Percentiles rank a stretch among this genome's conserved stretches.
phyloP scores from a whole-genome alignment of 2,113 vertebrate species.

The Gila orcuttii region DNA sequence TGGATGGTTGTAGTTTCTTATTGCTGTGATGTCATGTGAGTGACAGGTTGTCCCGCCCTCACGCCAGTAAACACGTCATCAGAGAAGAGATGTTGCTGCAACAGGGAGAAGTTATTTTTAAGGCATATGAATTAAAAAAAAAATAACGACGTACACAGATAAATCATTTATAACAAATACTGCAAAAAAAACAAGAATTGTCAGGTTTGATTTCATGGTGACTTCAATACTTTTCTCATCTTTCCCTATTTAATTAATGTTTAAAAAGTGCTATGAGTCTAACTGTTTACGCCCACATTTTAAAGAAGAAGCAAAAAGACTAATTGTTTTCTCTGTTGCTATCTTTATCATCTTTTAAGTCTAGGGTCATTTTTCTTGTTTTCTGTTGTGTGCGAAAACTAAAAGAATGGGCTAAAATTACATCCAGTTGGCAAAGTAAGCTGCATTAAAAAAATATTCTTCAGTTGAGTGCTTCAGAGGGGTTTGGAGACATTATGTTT shows the following conservation, averaged over 20 bases:
- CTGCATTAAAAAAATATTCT: background rate
- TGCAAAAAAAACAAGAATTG: too few relatives aligned
- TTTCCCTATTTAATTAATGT: background rate
- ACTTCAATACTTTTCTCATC: background rate
- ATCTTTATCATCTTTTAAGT: background rate
- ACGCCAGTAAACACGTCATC: too few relatives aligned
- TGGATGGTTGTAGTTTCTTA: too few relatives aligned
- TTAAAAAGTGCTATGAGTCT: background rate
- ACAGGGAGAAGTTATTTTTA: too few relatives aligned
- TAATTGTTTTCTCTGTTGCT: conserved; percentile 11
- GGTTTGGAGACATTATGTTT: conserved; percentile 20
- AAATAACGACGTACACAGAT: too few relatives aligned
- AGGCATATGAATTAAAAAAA: too few relatives aligned
- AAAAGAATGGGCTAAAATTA: background rate
- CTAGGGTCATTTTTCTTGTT: background rate
- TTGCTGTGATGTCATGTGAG: too few relatives aligned
- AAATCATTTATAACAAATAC: too few relatives aligned
- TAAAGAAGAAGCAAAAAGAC: conserved; percentile 26
- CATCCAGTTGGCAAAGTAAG: conserved; percentile 18
- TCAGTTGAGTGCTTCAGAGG: conserved; percentile 3
- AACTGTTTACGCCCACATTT: background rate
- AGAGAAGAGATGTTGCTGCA: too few relatives aligned
- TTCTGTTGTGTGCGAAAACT: background rate
- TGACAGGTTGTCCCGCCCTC: too few relatives aligned
- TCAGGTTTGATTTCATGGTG: too few relatives aligned